These are phyloP conservation scores for Apoderus coryli DNA, from an alignment of 2,888 invertebrate species.

Conservation along the genomic window DNA sequence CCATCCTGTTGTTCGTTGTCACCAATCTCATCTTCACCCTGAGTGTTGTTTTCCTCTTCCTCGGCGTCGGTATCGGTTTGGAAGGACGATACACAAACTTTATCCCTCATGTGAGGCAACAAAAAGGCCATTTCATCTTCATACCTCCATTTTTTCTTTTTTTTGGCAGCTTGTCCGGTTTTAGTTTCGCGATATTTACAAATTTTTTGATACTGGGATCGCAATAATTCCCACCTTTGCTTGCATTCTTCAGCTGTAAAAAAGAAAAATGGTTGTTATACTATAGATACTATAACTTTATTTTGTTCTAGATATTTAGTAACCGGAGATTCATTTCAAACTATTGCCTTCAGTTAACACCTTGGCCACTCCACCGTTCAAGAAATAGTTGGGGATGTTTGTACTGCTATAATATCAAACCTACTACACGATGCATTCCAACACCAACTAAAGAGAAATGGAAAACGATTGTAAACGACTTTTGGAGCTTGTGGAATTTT, in stretches of 20 bases:
- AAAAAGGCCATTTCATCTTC: constrained; percentile 13
- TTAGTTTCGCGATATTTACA: constrained; percentile 7
- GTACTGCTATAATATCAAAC: constrained; percentile 8
- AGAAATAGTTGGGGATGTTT: constrained; percentile 13
- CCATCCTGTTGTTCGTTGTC: constrained; percentile 5
- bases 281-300: constrained; percentile 6
- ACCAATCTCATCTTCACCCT: constrained; percentile 5
- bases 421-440: constrained; percentile 7
- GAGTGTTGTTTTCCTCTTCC: constrained; percentile 3
- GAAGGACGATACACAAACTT: constrained; percentile 5
- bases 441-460: constrained; percentile 6
- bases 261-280: constrained; percentile 4
- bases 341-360: constrained; percentile 18
- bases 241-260: constrained; percentile 5
- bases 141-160: constrained; percentile 11
- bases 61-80: neutral
- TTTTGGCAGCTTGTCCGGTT: constrained; percentile 10
- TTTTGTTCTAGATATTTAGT: constrained; percentile 20
- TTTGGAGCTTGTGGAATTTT: constrained; percentile 8
- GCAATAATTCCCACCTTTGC: constrained; percentile 9
- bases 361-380: constrained; percentile 17
- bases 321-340: constrained; percentile 18
- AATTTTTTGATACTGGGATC: constrained; percentile 9
- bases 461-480: constrained; percentile 7
- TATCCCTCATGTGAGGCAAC: constrained; percentile 7